phyloP scores from a whole-genome alignment of 1,140 invertebrate species.

The Meloidogyne floridensis region DNA sequence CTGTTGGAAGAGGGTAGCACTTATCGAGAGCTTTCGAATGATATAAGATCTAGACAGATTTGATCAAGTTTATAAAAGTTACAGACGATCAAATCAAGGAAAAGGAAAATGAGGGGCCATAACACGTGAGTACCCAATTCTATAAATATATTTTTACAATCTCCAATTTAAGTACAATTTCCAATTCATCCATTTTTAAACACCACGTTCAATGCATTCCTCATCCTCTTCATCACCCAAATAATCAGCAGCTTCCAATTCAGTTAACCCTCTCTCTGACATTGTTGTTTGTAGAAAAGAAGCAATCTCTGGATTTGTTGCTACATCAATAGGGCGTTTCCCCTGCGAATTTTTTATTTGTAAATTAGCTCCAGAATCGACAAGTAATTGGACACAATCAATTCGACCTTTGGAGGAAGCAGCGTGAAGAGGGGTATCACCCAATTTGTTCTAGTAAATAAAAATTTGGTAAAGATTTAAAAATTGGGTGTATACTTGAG shows the following conservation, averaged over 20 bases:
- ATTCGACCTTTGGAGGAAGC: slow-evolving; percentile 70
- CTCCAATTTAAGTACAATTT: no score
- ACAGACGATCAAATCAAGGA: no score
- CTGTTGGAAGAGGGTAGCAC: no score
- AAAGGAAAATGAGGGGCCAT: no score
- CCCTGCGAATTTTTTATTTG: slow-evolving; percentile 70
- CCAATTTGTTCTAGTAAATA: slow-evolving; percentile 65
- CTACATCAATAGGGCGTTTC: slow-evolving; percentile 70
- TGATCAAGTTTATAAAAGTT: no score
- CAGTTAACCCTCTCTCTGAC: slow-evolving; percentile 30
- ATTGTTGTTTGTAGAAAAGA: slow-evolving; percentile 66
- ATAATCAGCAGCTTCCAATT: slow-evolving; percentile 17
- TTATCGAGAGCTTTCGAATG: no score
- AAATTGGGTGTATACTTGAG: slow-evolving; percentile 65
- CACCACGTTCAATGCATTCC: background rate
- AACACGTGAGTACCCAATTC: no score
- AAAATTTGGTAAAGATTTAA: no score
- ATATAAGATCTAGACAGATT: no score
- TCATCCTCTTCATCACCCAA: slow-evolving; percentile 46
- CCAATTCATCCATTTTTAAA: no score
- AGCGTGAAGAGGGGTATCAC: slow-evolving; percentile 71
- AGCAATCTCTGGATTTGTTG: slow-evolving; percentile 68
- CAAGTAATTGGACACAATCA: slow-evolving; percentile 70
- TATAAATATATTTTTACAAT: no score
- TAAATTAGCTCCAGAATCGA: slow-evolving; percentile 68